Base-by-base conservation (phyloP, 2,113 vertebrate genomes). In the Neodontobutis hainanensis region DNA sequence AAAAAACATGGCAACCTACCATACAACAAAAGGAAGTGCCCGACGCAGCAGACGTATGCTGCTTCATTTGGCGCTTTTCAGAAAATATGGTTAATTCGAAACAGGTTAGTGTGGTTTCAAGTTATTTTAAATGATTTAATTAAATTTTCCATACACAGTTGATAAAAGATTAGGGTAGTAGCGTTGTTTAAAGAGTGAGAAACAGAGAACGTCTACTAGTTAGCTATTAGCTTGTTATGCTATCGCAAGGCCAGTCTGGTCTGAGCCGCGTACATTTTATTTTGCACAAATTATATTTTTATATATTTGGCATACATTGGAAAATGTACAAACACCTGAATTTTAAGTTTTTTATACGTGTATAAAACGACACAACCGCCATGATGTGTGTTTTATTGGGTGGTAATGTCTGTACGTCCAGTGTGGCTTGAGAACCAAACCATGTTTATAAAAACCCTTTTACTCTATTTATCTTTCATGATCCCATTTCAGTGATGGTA, bases 1-100 rank as follows among this genome's bases (percentile, higher is more conserved):
- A 10, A 5, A 1, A 15, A 53, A 59, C 59, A 11, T 75, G 87
- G 85, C 81, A 87, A 88, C 81, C 6, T 10, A 16, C 7, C n/a
- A 10, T 15, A 73, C 15, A 82, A 85, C 85, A 84, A 83, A 84
- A 75, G 72, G 70, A 85, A 80, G 71, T 61, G 16, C 14, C 52
- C n/a, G 32, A 7, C 52, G 52, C 2, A 12, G 12, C 14, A 8
- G 7, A 40, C 38, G 38, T 6, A 40, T 2, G 38, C 8, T 3
- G 38, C 38, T 6, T 5, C 35, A 6, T n/a, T 36, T 34, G 8
- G 34, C 32, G 5, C n/a, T 6, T 36, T 55, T n/a, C 14, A 36
- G 10, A 38, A 8, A 36, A 36, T 38, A 55, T 38, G 52, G 3
- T 55, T 15, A n/a, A 14, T 9, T 15, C 34, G 14, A 36, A 35